Base-by-base conservation (phyloP, 2,113 vertebrate genomes). In the Arenaria interpres region DNA sequence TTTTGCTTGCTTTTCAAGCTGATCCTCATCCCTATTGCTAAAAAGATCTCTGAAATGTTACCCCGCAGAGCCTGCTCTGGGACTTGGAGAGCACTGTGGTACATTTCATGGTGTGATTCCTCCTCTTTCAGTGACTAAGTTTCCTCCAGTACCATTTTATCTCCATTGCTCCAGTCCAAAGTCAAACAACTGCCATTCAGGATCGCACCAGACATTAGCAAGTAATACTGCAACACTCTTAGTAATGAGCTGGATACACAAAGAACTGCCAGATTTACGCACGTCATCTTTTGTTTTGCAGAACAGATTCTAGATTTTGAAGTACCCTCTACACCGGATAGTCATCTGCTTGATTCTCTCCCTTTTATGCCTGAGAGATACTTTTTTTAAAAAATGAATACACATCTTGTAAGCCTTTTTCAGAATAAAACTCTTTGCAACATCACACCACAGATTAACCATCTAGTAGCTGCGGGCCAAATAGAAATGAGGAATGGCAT, bases 1-100 rank as follows among this genome's bases (percentile, higher is more conserved):
- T 93, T 93, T 68, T 71, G 78, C 93, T 76, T 77, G 85, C 90
- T 95, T 83, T 93, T 93, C 93, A 90, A 85, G 91, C 71, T 59
- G 57, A 43, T 85, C 88, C 63, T 91, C 88, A 50, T 37, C 85
- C 30, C 71, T 66, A 33, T 59, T 16, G 0, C 59, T 91, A 57
- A 48, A 79, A 62, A 77, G 53, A 91, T 69, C 67, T 94, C 85
- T 46, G 54, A 76, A 93, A 63, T 25, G 90, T 67, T 53, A 54
- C 74, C 85, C 88, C 3, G 10, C 63, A 74, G 62, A 91, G 85
- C 45, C 63, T 69, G 74, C 63, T 80, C 57, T n/a, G 71, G 63
- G 85, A 79, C 67, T 45, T 43, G 57, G 60, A 51, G 18, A 92
- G 39, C 74, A 14, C 66, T 18, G 50, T 19, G 63, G 37, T 66